Evolutionary conservation across 2,797 vertebrate species (phyloP), one percentile per base, ranked within the genome.

Genomic region (Notolabrus celidotus): DNA sequence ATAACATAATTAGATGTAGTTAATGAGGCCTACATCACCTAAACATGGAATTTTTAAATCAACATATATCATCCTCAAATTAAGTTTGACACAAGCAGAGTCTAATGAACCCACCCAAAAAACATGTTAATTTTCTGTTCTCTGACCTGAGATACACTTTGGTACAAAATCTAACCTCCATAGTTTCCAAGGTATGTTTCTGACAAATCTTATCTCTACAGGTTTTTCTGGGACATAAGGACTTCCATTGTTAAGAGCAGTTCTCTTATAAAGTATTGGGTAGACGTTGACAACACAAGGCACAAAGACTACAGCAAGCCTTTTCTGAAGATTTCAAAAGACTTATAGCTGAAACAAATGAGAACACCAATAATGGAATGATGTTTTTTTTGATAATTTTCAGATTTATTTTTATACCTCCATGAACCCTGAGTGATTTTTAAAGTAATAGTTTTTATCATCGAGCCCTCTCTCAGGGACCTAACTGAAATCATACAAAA

Each of bases 1-100:
- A 71, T 67, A 49, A 53, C 22, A 23, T 19, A 14, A n/a, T 39
- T 25, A 61, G 2, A 27, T 17, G 27, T 49, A 67, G 41, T 45
- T 75, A 62, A 76, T 77, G 56, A 36, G 51, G 64, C 47, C 12
- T 77, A 31, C 72, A 72, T 83, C 45, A 57, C 14, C 10, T 50
- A 51, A 25, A 67, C 1, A 3, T 61, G 31, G 27, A 42, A 52
- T 50, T 66, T 67, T 46, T 60, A 39, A 22, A 41, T 58, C 8
- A 54, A 36, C n/a, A n/a, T 73, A 29, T 33, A 57, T 80, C 55
- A 46, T 49, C 25, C 27, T 49, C 29, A 53, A 42, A 73, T 71
- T 11, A 22, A 42, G 46, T 52, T 42, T 19, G 65, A 82, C 62
- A 6, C 27, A 27, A 72, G 62, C 57, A 52, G 16, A 41, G 22